These are phyloP conservation scores for Beroe forskalii DNA, from an alignment of 37 sponge, comb jelly and placozoan species.

Conservation along the genomic window DNA sequence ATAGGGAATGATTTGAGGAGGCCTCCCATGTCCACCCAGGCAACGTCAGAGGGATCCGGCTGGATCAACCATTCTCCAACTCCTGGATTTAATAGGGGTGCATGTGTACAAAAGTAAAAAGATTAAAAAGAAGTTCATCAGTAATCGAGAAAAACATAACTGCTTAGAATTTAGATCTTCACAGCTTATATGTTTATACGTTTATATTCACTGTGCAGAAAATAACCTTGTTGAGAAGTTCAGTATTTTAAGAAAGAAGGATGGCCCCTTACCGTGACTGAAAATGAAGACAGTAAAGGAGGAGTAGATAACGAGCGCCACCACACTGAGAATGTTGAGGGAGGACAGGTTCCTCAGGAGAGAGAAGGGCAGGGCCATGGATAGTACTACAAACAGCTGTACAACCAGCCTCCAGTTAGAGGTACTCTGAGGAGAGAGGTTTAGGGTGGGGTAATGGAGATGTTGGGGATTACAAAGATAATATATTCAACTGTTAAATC, in stretches of 20 bases:
- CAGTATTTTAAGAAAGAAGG: background rate
- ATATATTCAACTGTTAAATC: no score
- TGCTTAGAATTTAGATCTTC: no score
- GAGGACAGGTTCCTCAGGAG: conserved; percentile 18
- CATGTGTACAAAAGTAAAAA: no score
- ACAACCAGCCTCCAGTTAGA: conserved; percentile 31
- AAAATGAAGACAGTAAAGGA: conserved; percentile 47
- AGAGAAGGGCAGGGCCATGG: conserved; percentile 10
- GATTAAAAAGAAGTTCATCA: no score
- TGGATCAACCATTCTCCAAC: conserved; percentile 44
- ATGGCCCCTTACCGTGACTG: background rate
- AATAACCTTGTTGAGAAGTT: no score
- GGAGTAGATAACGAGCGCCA: conserved; percentile 35
- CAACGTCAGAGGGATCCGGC: background rate
- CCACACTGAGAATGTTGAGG: conserved; percentile 50
- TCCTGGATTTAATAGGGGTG: conserved; percentile 1
- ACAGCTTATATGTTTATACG: no score
- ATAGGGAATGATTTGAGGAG: conserved; percentile 60
- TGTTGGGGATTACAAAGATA: no score
- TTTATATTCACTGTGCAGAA: no score
- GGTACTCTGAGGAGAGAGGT: conserved; percentile 15
- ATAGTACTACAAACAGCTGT: background rate
- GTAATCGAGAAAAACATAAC: no score
- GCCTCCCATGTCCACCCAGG: background rate
- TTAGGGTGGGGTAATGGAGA: no score